These are phyloP conservation scores for Eupithecia dodoneata DNA, from an alignment of 2,888 invertebrate genomes.

Conservation along the genomic window DNA sequence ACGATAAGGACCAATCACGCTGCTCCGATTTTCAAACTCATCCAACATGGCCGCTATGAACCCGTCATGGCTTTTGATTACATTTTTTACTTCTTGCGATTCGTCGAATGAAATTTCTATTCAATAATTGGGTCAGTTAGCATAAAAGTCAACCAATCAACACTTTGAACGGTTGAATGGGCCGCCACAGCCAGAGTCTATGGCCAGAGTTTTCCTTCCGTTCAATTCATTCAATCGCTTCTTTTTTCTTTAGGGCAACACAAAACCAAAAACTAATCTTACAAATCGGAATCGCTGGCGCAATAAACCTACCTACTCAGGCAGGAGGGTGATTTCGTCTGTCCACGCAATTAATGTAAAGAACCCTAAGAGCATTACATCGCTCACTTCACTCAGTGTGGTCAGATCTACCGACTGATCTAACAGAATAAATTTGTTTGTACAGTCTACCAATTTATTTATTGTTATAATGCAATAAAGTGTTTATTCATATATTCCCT, in stretches of 20 bases:
- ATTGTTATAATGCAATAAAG: no score
- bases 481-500: no score
- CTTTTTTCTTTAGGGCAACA: not conserved
- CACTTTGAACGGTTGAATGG: not conserved
- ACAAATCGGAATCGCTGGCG: no score
- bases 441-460: no score
- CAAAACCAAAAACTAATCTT: not conserved
- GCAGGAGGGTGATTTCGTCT: no score
- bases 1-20: constrained; percentile 68
- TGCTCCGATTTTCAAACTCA: constrained; percentile 63
- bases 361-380: no score
- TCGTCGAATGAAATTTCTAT: constrained; percentile 60
- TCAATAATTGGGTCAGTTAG: constrained; percentile 55
- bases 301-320: no score
- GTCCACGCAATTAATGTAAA: no score
- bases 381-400: no score
- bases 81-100: constrained; percentile 59
- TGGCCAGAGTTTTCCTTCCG: not conserved
- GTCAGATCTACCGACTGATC: no score
- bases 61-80: constrained; percentile 53
- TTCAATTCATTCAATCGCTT: not conserved
- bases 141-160: constrained; percentile 9
- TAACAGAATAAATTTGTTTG: no score
- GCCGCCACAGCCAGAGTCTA: not conserved
- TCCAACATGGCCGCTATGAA: constrained; percentile 70